Evolutionary conservation across 2,888 invertebrate species (phyloP), one percentile per base, ranked within the genome.

Genomic region (Leptinotarsa tumamoca): DNA sequence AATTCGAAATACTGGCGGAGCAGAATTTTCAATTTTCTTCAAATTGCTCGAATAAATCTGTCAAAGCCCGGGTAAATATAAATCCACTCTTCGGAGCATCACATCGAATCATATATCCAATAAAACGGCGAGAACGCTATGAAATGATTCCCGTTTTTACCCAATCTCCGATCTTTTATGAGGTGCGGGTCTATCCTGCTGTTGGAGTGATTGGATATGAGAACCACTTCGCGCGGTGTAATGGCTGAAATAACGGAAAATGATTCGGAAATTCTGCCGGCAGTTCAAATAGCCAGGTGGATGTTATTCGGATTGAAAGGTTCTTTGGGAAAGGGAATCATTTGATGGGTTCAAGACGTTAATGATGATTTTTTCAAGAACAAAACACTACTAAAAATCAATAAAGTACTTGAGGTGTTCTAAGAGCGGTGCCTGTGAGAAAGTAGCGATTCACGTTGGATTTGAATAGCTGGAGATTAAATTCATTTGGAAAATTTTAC

Each of bases 41-140:
- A 63, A 63, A 63, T 63, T 63, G 63, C 63, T 63, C 63, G 63
- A 63, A 63, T 63, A 63, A 33, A 63, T 63, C 63, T 63, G 63
- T 33, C 63, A 33, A 33, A 63, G 33, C 17, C 63, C 17, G 63
- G n/a, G 63, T 63, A 63, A 63, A 63, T 63, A 63, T 63, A 63
- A 63, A 63, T 63, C 63, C 43, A 63, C 63, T 63, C 63, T 23
- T 63, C 63, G 18, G 43, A 63, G 33, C 63, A 58, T 58, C 58
- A 33, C 63, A n/a, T n/a, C 43, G 43, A 63, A 63, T 63, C 63
- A 63, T 43, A 63, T 63, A 33, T 63, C 63, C 43, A 63, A 63
- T 63, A 63, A 63, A 15, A 63, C 7, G 43, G n/a, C n/a, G 63
- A 33, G 33, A 63, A 63, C 43, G 63, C 18, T 63, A 33, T 43